A percentile compares a stretch with the other conserved stretches of the same genome.
Conservation (phyloP, 35 echinoderm and acorn worm genomes). For the Diadema setosum region DNA sequence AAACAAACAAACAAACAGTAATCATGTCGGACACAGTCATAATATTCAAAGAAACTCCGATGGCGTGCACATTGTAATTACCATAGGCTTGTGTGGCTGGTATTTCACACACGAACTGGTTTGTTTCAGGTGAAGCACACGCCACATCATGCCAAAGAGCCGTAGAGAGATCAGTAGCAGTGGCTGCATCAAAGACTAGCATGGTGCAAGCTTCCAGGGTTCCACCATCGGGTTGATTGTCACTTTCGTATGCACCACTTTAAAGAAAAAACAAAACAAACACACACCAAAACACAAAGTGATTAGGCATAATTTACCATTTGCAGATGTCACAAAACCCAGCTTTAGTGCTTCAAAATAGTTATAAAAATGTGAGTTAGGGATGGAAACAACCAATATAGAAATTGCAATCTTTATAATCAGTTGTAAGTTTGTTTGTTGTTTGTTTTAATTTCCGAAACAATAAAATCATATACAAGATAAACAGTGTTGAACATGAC, state of each 20-base stretch:
- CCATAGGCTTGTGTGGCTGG: not conserved
- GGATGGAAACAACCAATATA: too few species aligned
- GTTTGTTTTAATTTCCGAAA: too few species aligned
- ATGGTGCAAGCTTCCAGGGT: slow-evolving; percentile 48
- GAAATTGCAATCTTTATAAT: too few species aligned
- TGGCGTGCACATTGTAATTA: not conserved
- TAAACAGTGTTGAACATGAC: too few species aligned
- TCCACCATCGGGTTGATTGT: slow-evolving; percentile 48
- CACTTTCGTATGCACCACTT: not conserved
- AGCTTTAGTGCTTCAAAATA: too few species aligned
- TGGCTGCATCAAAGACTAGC: slow-evolving; percentile 13
- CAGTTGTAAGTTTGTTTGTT: too few species aligned
- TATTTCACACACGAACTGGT: slow-evolving; percentile 65
- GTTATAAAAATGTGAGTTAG: too few species aligned
- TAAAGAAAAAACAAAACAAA: not conserved
- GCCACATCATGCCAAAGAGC: slow-evolving; percentile 70
- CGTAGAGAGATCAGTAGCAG: not conserved
- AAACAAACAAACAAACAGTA: not conserved
- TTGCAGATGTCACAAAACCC: too few species aligned
- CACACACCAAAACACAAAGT: too few species aligned
- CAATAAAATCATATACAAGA: too few species aligned
- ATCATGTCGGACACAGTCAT: not conserved
- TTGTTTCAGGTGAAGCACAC: slow-evolving; percentile 56
- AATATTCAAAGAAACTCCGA: not conserved
- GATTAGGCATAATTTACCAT: too few species aligned